Evolutionary conservation across 2,113 vertebrate species (phyloP).

Genomic region (Microcebus tavaratra): DNA sequence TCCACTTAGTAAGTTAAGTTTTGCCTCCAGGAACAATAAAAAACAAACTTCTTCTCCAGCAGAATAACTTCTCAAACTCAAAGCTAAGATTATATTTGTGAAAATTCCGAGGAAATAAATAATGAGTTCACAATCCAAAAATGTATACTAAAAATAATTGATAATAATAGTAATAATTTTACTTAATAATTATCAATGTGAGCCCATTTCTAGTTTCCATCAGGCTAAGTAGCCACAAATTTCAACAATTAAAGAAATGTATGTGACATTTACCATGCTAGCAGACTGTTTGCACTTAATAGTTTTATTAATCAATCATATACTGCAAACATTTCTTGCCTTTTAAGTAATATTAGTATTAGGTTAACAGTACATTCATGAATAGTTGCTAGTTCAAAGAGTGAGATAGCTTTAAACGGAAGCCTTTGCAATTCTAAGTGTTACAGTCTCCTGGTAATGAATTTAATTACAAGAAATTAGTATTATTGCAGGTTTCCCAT

Average conservation of each 20-base stretch:
- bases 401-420: not conserved
- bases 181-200: too few relatives aligned
- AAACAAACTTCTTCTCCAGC: not conserved
- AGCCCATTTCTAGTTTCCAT: too few relatives aligned
- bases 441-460: not conserved
- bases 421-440: not conserved
- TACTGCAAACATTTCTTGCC: not conserved
- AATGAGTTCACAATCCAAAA: not conserved
- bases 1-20: not conserved
- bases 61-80: not conserved
- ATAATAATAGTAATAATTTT: not conserved
- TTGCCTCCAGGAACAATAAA: conserved; percentile 3
- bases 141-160: not conserved
- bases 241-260: too few relatives aligned
- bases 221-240: too few relatives aligned
- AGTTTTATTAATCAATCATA: not conserved
- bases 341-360: not conserved
- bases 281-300: not conserved
- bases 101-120: not conserved
- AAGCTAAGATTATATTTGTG: not conserved
- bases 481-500: not conserved
- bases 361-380: not conserved
- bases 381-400: not conserved
- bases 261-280: too few relatives aligned
- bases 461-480: not conserved